A percentile compares a stretch with the other conserved stretches of the same genome.
These are phyloP conservation scores for Thalassoma bifasciatum DNA, from an alignment of 2,113 vertebrate genomes.

Conservation along the genomic window DNA sequence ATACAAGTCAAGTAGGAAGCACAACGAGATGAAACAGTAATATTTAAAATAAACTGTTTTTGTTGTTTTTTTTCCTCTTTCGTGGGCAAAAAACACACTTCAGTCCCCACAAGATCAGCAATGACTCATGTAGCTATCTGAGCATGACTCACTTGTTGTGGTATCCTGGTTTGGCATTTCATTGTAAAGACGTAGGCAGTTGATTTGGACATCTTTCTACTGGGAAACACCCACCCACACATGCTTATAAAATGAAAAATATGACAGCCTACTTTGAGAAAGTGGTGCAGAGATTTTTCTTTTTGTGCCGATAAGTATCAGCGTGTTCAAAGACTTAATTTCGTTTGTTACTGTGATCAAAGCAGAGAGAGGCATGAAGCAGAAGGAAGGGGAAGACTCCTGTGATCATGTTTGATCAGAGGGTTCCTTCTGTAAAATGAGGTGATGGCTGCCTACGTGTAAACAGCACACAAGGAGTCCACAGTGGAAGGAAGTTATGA, in stretches of 20 bases:
- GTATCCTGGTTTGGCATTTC: constrained; percentile 26
- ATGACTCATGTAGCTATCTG: constrained; percentile 37
- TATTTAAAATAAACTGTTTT: background rate
- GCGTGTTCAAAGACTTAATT: constrained; percentile 11
- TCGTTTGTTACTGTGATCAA: constrained; percentile 29
- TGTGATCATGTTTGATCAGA: background rate
- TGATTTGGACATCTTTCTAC: constrained; percentile 45
- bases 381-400: constrained; percentile 1
- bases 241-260: background rate
- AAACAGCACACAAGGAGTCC: too few species aligned
- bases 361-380: constrained; percentile 34
- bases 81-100: constrained; percentile 9
- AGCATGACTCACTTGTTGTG: constrained; percentile 52
- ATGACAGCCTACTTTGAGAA: constrained; percentile 22
- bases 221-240: constrained; percentile 59
- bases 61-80: background rate
- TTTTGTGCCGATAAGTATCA: background rate
- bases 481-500: too few species aligned
- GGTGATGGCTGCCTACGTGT: background rate
- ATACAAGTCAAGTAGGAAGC: background rate
- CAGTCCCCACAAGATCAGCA: constrained; percentile 5
- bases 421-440: background rate
- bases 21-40: background rate
- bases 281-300: constrained; percentile 9
- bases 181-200: constrained; percentile 33